Percentiles rank a stretch among this genome's conserved stretches.
Evolutionary conservation across 2,888 invertebrate species (phyloP).

Genomic region (Caenorhabditis zanzibari): DNA sequence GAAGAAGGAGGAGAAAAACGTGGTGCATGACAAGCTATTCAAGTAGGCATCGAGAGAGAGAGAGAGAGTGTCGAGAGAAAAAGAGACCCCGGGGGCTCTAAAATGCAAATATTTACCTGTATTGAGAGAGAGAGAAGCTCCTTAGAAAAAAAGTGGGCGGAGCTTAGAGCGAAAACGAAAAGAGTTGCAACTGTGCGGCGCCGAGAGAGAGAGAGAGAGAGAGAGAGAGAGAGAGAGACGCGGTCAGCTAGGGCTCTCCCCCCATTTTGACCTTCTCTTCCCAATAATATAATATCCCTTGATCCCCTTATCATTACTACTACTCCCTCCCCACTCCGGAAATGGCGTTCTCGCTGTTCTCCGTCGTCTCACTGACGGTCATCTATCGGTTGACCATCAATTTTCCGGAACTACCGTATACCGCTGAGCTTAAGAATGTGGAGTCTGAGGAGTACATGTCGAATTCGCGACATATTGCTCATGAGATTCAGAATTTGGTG

Average conservation of each 20-base stretch:
- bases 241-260: constrained; percentile 37
- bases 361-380: constrained; percentile 75
- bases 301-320: neutral
- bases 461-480: constrained; percentile 69
- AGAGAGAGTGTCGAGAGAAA: constrained; percentile 1
- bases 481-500: constrained; percentile 72
- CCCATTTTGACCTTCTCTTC: neutral
- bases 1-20: constrained; percentile 26
- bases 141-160: constrained; percentile 51
- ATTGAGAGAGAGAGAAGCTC: constrained; percentile 18
- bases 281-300: neutral
- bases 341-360: constrained; percentile 72
- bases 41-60: constrained; percentile 37
- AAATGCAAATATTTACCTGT: constrained; percentile 64
- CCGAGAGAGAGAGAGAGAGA: too few species aligned
- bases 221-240: too few species aligned
- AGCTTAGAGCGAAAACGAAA: constrained; percentile 6
- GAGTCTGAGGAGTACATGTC: constrained; percentile 73
- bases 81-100: constrained; percentile 41
- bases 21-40: constrained; percentile 65
- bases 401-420: constrained; percentile 81
- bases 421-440: constrained; percentile 73
- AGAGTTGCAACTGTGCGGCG: constrained; percentile 51
- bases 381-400: constrained; percentile 81
- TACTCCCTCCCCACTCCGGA: neutral